Evolutionary conservation across 2,888 invertebrate species (phyloP).

Genomic region (Macrophya annulata): DNA sequence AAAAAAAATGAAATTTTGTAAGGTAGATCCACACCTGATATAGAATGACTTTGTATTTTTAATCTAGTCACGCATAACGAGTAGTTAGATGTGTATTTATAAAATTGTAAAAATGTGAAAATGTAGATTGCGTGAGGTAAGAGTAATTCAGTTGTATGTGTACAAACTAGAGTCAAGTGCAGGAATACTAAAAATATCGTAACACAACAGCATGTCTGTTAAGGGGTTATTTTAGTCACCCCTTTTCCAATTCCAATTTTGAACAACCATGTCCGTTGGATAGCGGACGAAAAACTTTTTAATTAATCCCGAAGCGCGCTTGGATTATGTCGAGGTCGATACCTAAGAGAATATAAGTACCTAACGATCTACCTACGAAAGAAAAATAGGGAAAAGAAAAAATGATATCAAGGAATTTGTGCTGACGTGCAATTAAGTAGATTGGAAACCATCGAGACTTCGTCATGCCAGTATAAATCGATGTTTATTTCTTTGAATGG

Average conservation of each 20-base stretch:
- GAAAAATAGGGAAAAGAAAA: conserved; percentile 10
- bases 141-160: background rate
- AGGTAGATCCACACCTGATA: background rate
- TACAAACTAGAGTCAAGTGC: background rate
- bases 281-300: conserved; percentile 48
- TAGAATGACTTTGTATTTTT: background rate
- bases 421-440: conserved; percentile 39
- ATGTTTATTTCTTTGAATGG: background rate
- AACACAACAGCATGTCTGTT: conserved; percentile 12
- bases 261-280: conserved; percentile 38
- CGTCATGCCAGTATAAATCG: background rate
- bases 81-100: background rate
- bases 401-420: background rate
- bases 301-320: conserved; percentile 45
- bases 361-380: background rate
- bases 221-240: conserved; percentile 39
- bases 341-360: conserved; percentile 39
- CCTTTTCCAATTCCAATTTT: conserved; percentile 18
- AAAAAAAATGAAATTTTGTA: background rate
- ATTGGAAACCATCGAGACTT: conserved; percentile 7
- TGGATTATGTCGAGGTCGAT: conserved; percentile 34
- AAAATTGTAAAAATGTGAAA: background rate
- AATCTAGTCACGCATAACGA: background rate
- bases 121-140: background rate
- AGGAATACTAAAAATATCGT: background rate